phyloP scores from a whole-genome alignment of 2,797 vertebrate species.

The Bufotes viridis region DNA sequence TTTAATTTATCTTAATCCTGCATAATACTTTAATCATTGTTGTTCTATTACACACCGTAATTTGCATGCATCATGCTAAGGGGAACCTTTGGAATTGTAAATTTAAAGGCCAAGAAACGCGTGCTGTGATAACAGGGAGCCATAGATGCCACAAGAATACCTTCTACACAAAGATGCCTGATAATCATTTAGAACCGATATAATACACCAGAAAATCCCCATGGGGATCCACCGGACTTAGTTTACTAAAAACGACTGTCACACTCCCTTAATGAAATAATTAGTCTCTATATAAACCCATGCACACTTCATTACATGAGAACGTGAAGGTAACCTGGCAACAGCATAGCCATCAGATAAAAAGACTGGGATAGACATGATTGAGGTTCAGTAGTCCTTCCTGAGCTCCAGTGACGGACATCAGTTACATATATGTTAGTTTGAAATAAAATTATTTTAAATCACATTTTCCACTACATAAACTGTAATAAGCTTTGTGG shows the following conservation, averaged over 20 bases:
- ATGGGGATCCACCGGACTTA: background rate
- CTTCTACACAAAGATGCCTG: background rate
- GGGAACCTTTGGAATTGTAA: background rate
- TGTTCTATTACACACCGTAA: background rate
- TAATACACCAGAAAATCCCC: background rate
- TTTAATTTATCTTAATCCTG: background rate
- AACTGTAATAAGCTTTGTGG: background rate
- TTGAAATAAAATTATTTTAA: background rate
- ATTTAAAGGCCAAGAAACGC: background rate
- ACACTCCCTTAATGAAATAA: background rate
- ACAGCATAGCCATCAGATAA: background rate
- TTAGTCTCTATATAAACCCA: background rate
- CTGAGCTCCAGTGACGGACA: background rate
- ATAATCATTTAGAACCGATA: background rate
- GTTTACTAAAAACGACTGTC: background rate
- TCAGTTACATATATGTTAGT: background rate
- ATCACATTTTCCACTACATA: background rate
- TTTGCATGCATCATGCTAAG: background rate
- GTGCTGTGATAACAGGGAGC: background rate
- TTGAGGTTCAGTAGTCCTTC: background rate
- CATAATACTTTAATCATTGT: background rate
- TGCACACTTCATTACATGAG: slow-evolving; percentile 3
- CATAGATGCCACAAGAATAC: background rate
- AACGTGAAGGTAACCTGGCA: background rate
- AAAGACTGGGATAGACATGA: background rate